Percentiles rank a stretch among this genome's conserved stretches.
These are phyloP conservation scores for Loriculus beryllinus DNA, from an alignment of 2,797 vertebrate species.

Conservation along the genomic window DNA sequence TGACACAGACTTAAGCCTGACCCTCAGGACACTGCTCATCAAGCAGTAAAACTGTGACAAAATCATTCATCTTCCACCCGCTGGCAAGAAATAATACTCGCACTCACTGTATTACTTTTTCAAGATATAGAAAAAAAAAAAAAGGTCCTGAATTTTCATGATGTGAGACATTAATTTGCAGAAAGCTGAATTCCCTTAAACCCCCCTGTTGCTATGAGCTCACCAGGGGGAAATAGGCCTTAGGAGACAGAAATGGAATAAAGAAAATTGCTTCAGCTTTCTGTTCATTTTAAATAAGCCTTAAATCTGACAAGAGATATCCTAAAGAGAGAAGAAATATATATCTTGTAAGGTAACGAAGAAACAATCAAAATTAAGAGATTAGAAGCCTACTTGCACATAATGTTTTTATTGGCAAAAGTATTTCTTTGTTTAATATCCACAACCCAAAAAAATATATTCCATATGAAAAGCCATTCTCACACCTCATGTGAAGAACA, in stretches of 20 bases:
- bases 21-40: slow-evolving; percentile 88
- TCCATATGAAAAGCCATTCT: slow-evolving; percentile 30
- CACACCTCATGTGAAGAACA: slow-evolving; percentile 23
- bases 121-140: slow-evolving; percentile 76
- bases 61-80: slow-evolving; percentile 89
- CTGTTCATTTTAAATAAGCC: slow-evolving; percentile 88
- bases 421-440: slow-evolving; percentile 63
- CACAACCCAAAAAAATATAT: background rate
- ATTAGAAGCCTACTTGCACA: slow-evolving; percentile 71
- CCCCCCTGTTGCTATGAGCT: slow-evolving; percentile 85
- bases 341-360: slow-evolving; percentile 77
- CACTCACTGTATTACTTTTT: slow-evolving; percentile 87
- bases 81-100: slow-evolving; percentile 88
- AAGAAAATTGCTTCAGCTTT: slow-evolving; percentile 87
- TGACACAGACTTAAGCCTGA: slow-evolving; percentile 90
- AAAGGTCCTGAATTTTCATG: slow-evolving; percentile 86
- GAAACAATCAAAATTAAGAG: slow-evolving; percentile 79
- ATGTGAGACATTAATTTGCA: slow-evolving; percentile 89
- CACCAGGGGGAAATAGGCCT: slow-evolving; percentile 84
- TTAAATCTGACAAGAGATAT: slow-evolving; percentile 84
- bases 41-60: slow-evolving; percentile 88
- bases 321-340: slow-evolving; percentile 79
- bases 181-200: slow-evolving; percentile 86
- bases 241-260: slow-evolving; percentile 86
- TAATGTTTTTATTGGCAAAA: slow-evolving; percentile 50